These are phyloP conservation scores for Eubasilissa regina DNA, from an alignment of 1,140 invertebrate species.

Conservation along the genomic window DNA sequence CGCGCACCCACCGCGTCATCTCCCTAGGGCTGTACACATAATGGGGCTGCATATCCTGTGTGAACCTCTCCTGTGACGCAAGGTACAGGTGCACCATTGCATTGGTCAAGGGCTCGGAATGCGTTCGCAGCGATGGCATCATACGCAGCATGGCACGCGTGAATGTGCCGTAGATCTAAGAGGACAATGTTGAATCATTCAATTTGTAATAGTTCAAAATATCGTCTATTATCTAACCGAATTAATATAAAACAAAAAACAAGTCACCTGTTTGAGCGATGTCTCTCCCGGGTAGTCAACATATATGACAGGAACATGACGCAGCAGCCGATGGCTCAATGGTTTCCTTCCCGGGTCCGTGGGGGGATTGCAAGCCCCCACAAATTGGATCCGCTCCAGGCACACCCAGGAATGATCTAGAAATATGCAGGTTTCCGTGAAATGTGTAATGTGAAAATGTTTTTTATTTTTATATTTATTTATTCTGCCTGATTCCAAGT, in stretches of 20 bases:
- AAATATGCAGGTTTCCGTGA: neutral
- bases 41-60: slow-evolving; percentile 99
- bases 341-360: slow-evolving; percentile 99
- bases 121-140: slow-evolving; percentile 90
- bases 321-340: slow-evolving; percentile 92
- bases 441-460: too few species aligned
- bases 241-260: too few species aligned
- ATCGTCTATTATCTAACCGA: too few species aligned
- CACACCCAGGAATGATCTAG: slow-evolving; percentile 96
- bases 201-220: too few species aligned
- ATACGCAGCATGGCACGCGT: slow-evolving; percentile 96
- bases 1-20: slow-evolving; percentile 99
- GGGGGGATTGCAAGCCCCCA: slow-evolving; percentile 99
- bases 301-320: slow-evolving; percentile 98
- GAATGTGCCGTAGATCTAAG: slow-evolving; percentile 97
- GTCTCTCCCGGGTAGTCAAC: slow-evolving; percentile 99
- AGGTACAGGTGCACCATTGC: slow-evolving; percentile 99
- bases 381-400: slow-evolving; percentile 98
- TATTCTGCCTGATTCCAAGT: too few species aligned
- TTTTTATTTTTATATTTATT: too few species aligned
- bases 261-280: slow-evolving; percentile 88
- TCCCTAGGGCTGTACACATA: slow-evolving; percentile 99
- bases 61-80: slow-evolving; percentile 97
- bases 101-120: slow-evolving; percentile 96
- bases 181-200: slow-evolving; percentile 14